Percentiles rank a stretch among this genome's conserved stretches.
Conservation (phyloP, 2,888 invertebrate species). For the Steinernema hermaphroditum region DNA sequence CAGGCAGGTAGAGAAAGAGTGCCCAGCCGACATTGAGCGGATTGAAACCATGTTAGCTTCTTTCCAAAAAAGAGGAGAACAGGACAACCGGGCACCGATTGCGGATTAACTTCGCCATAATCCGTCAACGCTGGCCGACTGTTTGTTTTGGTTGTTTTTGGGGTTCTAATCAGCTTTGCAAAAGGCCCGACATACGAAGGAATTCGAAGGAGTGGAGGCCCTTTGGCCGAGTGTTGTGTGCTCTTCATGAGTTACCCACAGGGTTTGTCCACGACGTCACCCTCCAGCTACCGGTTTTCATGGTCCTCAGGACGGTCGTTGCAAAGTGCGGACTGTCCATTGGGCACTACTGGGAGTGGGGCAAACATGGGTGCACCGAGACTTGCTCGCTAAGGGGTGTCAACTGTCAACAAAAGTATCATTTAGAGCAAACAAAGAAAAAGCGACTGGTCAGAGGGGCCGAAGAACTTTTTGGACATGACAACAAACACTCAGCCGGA, state of each 20-base stretch:
- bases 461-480: conserved; percentile 13
- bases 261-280: neutral
- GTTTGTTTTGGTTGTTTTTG: conserved; percentile 7
- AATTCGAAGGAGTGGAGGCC: too few species aligned
- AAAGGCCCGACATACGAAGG: neutral
- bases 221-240: neutral
- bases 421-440: conserved; percentile 18
- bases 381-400: conserved; percentile 4
- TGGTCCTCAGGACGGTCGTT: neutral
- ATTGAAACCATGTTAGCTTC: neutral
- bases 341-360: neutral
- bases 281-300: conserved; percentile 20
- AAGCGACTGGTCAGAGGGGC: conserved; percentile 3
- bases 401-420: conserved; percentile 29
- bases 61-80: neutral
- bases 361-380: conserved; percentile 2
- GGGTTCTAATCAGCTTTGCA: conserved; percentile 1
- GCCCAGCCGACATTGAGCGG: neutral
- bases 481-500: conserved; percentile 7
- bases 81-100: neutral
- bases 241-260: conserved; percentile 13
- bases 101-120: neutral
- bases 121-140: neutral
- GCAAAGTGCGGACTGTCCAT: neutral
- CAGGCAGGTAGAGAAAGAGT: conserved; percentile 1